These are phyloP conservation scores for Fistularia tabacaria DNA, from an alignment of 2,797 vertebrate genomes.

Conservation along the genomic window DNA sequence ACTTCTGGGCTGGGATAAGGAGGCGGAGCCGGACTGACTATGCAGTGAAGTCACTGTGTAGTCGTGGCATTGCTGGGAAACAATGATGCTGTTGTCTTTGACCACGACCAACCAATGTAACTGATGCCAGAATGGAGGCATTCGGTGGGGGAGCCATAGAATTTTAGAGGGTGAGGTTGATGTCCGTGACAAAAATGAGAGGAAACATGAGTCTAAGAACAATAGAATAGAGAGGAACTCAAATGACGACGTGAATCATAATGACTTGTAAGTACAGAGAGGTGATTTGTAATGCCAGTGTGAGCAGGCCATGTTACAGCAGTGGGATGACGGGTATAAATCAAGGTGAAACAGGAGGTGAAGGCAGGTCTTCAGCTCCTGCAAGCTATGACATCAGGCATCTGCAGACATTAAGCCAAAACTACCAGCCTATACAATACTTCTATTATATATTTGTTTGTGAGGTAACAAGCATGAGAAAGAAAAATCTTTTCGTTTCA, in stretches of 20 bases:
- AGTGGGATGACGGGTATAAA: slow-evolving; percentile 23
- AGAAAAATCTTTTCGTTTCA: too few species aligned
- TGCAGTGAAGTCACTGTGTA: slow-evolving; percentile 69
- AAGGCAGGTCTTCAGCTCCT: not conserved
- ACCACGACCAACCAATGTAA: slow-evolving; percentile 29
- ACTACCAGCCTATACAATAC: too few species aligned
- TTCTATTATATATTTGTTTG: too few species aligned
- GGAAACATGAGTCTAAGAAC: not conserved
- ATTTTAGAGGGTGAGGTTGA: not conserved
- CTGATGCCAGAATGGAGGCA: slow-evolving; percentile 25
- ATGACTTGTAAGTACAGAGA: not conserved
- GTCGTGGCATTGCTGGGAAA: slow-evolving; percentile 63
- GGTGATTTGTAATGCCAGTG: slow-evolving; percentile 9
- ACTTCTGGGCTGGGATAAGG: slow-evolving; percentile 49
- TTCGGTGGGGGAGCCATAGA: slow-evolving; percentile 1
- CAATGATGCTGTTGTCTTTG: slow-evolving; percentile 72
- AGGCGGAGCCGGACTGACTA: slow-evolving; percentile 44
- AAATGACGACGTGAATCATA: too few species aligned
- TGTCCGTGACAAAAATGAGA: not conserved
- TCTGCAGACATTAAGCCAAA: too few species aligned
- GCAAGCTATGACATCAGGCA: too few species aligned
- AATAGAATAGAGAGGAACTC: not conserved
- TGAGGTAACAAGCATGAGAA: too few species aligned
- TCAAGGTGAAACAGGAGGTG: not conserved
- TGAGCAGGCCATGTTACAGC: slow-evolving; percentile 6